Conservation (phyloP, 2,888 invertebrate genomes). For the Kuschelorhynchus macadamiae region DNA sequence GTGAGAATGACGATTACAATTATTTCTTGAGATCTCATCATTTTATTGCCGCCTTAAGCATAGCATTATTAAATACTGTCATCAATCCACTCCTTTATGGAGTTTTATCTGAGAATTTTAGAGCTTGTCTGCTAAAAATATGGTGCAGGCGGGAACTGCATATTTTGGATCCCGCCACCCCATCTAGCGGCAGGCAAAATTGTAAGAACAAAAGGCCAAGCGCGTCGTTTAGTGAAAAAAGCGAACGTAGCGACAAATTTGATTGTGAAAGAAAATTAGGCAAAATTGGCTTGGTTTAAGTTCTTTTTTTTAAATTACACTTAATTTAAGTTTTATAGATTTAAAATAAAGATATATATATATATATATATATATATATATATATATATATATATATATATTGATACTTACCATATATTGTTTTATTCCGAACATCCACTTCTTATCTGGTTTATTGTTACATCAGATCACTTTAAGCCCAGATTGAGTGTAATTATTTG, state of each 20-base stretch:
- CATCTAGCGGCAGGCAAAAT: slow-evolving; percentile 60
- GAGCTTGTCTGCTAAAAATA: slow-evolving; percentile 67
- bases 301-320: background rate
- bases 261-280: slow-evolving; percentile 32
- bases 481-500: too few relatives aligned
- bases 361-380: background rate
- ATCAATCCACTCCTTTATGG: slow-evolving; percentile 73
- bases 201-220: slow-evolving; percentile 55
- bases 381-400: too few relatives aligned
- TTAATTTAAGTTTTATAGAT: background rate
- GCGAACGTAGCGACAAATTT: slow-evolving; percentile 41
- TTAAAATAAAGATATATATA: background rate
- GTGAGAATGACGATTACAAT: slow-evolving; percentile 69
- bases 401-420: too few relatives aligned
- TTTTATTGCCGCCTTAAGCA: slow-evolving; percentile 70
- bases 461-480: too few relatives aligned
- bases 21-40: slow-evolving; percentile 72
- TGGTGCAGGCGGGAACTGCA: slow-evolving; percentile 60
- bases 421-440: too few relatives aligned
- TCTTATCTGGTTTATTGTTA: too few relatives aligned
- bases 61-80: slow-evolving; percentile 72
- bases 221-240: slow-evolving; percentile 61
- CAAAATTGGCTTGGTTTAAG: slow-evolving; percentile 27
- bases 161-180: slow-evolving; percentile 54
- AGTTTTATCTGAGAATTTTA: slow-evolving; percentile 72